Base-by-base conservation (phyloP, 2,797 vertebrate species). In the Sebastes paucispinis region DNA sequence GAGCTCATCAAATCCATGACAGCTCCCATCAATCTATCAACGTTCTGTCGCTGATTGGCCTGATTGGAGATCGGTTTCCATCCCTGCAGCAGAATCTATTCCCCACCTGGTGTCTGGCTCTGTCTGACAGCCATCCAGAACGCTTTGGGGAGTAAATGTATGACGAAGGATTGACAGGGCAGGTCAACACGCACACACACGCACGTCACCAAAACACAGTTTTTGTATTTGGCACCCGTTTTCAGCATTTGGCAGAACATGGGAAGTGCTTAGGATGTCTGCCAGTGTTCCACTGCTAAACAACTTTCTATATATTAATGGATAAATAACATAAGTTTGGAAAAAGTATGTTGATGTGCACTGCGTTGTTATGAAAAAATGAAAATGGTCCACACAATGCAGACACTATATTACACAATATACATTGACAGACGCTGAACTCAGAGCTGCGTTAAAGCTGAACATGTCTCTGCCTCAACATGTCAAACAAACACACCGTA, bases 11-110 rank as follows among this genome's bases (percentile, higher is more conserved):
- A 84, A 86, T 57, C 80, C 77, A 43, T 91, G 91, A 90, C 93
- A 92, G 91, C 89, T 84, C 85, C 85, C 93, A 93, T 95, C 92
- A 93, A 91, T 95, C 93, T 91, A 90, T 94, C 93, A 92, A 58
- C 65, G 22, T 79, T 81, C 77, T 88, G 85, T 84, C 87, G 62
- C 88, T 83, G 89, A 93, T 89, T 92, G 88, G 88, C 79, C 89
- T 91, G 93, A 94, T 92, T 93, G 89, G 84, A 92, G 91, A 88
- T 93, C 82, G 16, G 74, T 89, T 94, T 93, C 76, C 76, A 82
- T 82, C 82, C 85, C 89, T 66, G 60, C 76, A 88, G 92, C 85
- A 59, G 79, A 89, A 91, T 86, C 85, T 54, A 68, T 80, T 84
- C 82, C 87, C 90, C 92, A 94, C 92, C 92, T 94, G 93, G 91